Base-by-base conservation (phyloP, 2,113 vertebrate genomes). In the Archocentrus centrarchus region DNA sequence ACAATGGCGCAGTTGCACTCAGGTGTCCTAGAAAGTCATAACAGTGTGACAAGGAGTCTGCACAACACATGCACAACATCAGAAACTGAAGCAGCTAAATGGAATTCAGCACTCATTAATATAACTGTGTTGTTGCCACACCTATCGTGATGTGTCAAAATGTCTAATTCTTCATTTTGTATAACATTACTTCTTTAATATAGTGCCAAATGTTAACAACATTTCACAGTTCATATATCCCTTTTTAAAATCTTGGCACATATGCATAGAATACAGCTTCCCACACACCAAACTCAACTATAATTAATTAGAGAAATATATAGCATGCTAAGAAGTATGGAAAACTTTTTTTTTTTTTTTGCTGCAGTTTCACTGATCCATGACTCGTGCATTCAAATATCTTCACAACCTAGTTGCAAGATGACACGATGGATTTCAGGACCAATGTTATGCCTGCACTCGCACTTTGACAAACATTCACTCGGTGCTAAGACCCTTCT, bases 401-500 rank as follows among this genome's bases (percentile, higher is more conserved):
- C 58, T 60, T 27, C 35, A 70, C 22, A 78, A 10, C 24, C 57
- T 8, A 27, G 17, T 30, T 30, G 14, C 62, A 59, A 73, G 47
- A 35, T 14, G 47, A 57, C 60, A 77, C 18, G n/a, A 68, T 44
- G 78, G 80, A 73, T 77, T 77, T 24, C 11, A 13, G 66, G 57
- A 41, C 53, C n/a, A 58, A 76, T 63, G 63, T 59, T 37, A 35
- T 55, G 20, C 63, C 59, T 80, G 85, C 57, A 18, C 82, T 35
- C 24, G 15, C 47, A 53, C 55, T 3, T 53, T 5, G 83, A 77
- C 47, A 79, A 81, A 78, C 63, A 84, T 57, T 17, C 64, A 57
- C 35, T 73, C 11, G 44, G 78, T 77, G 79, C 85, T 63, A 53
- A n/a, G 66, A 76, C 64, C 53, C 53, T 86, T 88, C 59, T 41